These are phyloP conservation scores for Philaethria dido DNA, from an alignment of 2,888 invertebrate species.

Conservation along the genomic window DNA sequence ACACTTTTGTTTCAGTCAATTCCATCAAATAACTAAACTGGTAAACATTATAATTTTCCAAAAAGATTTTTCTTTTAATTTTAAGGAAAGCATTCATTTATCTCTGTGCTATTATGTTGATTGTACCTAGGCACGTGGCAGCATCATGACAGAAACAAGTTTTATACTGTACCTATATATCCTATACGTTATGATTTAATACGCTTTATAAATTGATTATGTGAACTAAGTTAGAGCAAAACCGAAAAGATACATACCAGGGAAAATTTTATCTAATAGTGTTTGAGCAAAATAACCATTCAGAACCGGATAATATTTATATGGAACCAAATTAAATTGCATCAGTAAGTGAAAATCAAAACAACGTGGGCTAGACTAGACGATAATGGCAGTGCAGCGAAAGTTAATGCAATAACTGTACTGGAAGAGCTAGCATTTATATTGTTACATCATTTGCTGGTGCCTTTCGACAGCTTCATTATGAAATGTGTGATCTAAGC, in stretches of 20 bases:
- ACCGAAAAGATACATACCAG: too few relatives aligned
- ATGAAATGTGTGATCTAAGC: slow-evolving; percentile 41
- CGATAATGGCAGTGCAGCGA: slow-evolving; percentile 35
- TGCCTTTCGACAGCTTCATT: slow-evolving; percentile 46
- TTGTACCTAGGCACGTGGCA: slow-evolving; percentile 51
- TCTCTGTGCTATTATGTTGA: slow-evolving; percentile 37
- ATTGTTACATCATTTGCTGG: slow-evolving; percentile 41
- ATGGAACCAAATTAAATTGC: not conserved
- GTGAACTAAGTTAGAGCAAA: too few relatives aligned
- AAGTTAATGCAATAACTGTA: slow-evolving; percentile 37
- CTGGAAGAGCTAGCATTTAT: slow-evolving; percentile 39
- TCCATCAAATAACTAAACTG: too few relatives aligned
- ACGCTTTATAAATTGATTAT: slow-evolving; percentile 38
- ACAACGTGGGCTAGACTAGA: slow-evolving; percentile 19
- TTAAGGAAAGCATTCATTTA: slow-evolving; percentile 32
- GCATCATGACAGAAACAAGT: slow-evolving; percentile 50
- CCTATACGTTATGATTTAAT: slow-evolving; percentile 38
- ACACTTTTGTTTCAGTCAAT: not conserved
- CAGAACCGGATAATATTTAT: not conserved
- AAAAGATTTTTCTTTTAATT: not conserved
- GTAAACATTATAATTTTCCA: too few relatives aligned
- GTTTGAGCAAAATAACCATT: slow-evolving; percentile 36
- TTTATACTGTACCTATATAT: slow-evolving; percentile 45
- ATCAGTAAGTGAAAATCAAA: slow-evolving; percentile 24
- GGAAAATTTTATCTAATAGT: too few relatives aligned